A percentile compares a stretch with the other conserved stretches of the same genome.
Conservation (phyloP, 2,797 vertebrate genomes). For the Silurus lanzhouensis region DNA sequence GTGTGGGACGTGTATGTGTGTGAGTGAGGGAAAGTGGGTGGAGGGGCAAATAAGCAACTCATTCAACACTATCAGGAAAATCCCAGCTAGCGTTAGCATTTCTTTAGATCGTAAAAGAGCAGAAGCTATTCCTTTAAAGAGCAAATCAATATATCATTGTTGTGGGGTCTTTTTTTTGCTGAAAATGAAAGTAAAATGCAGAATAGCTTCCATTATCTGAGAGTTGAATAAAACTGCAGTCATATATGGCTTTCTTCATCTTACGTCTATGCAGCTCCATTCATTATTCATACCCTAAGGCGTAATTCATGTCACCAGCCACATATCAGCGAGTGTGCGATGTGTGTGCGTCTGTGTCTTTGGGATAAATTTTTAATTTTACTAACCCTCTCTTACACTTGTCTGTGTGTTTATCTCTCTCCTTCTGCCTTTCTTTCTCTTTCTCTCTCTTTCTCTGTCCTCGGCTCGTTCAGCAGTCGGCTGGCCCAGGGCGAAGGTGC, state of each 20-base stretch:
- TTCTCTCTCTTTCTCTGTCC: conserved; percentile 69
- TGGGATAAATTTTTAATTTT: conserved; percentile 32
- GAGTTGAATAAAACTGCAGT: background rate
- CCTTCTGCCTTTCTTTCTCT: conserved; percentile 26
- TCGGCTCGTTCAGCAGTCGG: conserved; percentile 85
- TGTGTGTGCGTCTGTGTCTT: conserved; percentile 1
- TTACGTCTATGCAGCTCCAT: background rate
- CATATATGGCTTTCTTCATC: background rate
- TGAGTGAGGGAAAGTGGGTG: background rate
- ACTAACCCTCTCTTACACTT: conserved; percentile 63
- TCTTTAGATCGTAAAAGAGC: no score
- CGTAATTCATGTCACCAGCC: background rate
- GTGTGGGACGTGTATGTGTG: background rate
- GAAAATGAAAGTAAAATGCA: background rate
- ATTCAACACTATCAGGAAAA: background rate
- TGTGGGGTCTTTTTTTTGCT: background rate
- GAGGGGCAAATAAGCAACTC: background rate
- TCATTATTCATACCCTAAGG: background rate
- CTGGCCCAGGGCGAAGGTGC: conserved; percentile 89
- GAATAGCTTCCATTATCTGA: no score
- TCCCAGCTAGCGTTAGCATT: background rate
- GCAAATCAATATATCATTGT: background rate
- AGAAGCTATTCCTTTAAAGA: background rate
- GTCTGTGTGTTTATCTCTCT: conserved; percentile 48
- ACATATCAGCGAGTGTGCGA: background rate